Evolutionary conservation across 23 tunicate species (phyloP).

Genomic region (Styela clava): DNA sequence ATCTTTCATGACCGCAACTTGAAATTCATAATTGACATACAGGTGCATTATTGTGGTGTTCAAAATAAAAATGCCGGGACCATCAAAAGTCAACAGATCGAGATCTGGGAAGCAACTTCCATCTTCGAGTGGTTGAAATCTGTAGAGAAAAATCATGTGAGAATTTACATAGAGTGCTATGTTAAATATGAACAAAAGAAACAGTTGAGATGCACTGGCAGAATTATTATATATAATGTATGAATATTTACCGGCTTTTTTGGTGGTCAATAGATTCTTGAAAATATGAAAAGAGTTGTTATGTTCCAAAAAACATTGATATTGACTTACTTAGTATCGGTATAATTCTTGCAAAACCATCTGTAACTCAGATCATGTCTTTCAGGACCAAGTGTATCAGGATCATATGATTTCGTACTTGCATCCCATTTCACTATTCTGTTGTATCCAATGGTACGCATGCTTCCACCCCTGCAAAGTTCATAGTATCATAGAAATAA

Average conservation of each 20-base stretch:
- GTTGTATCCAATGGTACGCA: conserved; percentile 82
- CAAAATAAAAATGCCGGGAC: conserved; percentile 59
- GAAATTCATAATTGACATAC: conserved; percentile 56
- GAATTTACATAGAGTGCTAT: too few relatives aligned
- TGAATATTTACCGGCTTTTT: too few relatives aligned
- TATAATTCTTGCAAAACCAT: conserved; percentile 84
- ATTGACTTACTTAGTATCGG: conserved; percentile 76
- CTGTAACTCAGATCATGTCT: conserved; percentile 31
- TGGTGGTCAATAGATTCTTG: too few relatives aligned
- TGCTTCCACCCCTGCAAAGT: conserved; percentile 76
- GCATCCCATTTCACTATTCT: conserved; percentile 82
- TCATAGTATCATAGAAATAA: background rate
- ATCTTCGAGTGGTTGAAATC: conserved; percentile 44
- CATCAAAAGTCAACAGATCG: conserved; percentile 30
- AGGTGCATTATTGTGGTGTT: conserved; percentile 82
- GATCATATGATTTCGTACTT: conserved; percentile 57
- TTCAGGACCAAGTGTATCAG: conserved; percentile 43
- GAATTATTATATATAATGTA: background rate
- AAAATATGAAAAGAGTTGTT: too few relatives aligned
- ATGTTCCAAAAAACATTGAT: too few relatives aligned
- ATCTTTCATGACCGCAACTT: conserved; percentile 68
- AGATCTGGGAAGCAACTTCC: conserved; percentile 72
- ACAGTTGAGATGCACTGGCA: background rate
- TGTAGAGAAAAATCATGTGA: conserved; percentile 10
- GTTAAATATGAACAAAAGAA: too few relatives aligned